Evolutionary conservation across 1,140 invertebrate species (phyloP).

Genomic region (Drosophila albomicans): DNA sequence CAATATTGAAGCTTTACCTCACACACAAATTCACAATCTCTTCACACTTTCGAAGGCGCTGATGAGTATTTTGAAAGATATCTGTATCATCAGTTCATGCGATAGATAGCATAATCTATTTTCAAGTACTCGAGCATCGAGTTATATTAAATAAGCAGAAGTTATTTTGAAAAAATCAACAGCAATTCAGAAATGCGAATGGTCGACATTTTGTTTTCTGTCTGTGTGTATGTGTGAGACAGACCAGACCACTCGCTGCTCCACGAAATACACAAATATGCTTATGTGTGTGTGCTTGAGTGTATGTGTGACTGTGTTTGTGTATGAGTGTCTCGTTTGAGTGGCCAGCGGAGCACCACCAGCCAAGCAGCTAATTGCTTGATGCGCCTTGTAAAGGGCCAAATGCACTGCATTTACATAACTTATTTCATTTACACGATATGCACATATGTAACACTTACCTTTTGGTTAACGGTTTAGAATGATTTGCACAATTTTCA

Average conservation of each 20-base stretch:
- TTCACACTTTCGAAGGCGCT: constrained; percentile 27
- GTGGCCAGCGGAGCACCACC: constrained; percentile 56
- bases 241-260: constrained; percentile 58
- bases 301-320: constrained; percentile 22
- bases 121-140: constrained; percentile 8
- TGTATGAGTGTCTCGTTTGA: constrained; percentile 61
- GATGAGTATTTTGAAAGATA: background rate
- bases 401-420: constrained; percentile 27
- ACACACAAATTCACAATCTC: constrained; percentile 22
- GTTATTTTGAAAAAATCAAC: constrained; percentile 48
- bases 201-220: constrained; percentile 83
- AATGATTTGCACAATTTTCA: constrained; percentile 70
- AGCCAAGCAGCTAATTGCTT: constrained; percentile 25
- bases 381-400: background rate
- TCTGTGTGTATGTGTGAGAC: constrained; percentile 37
- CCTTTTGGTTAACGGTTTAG: constrained; percentile 53
- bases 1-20: constrained; percentile 63
- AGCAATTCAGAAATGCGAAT: constrained; percentile 62
- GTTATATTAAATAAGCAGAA: constrained; percentile 11
- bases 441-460: constrained; percentile 49
- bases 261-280: constrained; percentile 61
- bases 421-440: background rate
- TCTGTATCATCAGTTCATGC: background rate
- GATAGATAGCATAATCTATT: background rate
- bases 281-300: constrained; percentile 20